Conservation (phyloP, 2,113 vertebrate species). For the Excalfactoria chinensis region DNA sequence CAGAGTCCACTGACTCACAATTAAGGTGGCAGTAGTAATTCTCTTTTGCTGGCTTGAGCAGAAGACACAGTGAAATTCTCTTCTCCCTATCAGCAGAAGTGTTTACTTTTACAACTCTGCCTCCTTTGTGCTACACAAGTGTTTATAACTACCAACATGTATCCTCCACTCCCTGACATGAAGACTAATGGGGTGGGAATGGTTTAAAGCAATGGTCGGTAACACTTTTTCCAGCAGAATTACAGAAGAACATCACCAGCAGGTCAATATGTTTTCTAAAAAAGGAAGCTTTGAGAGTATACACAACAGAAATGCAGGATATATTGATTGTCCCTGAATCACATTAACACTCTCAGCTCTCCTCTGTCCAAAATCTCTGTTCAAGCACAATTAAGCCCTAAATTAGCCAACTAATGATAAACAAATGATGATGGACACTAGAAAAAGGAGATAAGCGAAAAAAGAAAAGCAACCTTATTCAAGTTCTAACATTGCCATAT, state of each 20-base stretch:
- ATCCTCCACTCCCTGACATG: background rate
- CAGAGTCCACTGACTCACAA: background rate
- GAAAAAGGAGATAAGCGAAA: background rate
- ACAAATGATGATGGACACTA: constrained; percentile 20
- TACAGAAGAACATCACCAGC: background rate
- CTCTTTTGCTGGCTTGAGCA: background rate
- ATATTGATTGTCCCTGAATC: background rate
- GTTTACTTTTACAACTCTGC: background rate
- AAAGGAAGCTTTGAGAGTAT: background rate
- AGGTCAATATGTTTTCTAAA: background rate
- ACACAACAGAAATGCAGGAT: background rate
- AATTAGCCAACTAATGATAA: constrained; percentile 29
- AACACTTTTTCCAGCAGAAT: background rate
- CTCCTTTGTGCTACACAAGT: background rate
- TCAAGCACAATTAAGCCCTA: constrained; percentile 28
- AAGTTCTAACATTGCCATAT: background rate
- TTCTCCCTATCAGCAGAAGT: background rate
- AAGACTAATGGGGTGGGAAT: background rate
- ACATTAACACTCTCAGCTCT: background rate
- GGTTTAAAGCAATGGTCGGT: background rate
- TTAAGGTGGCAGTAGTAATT: background rate
- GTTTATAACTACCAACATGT: background rate
- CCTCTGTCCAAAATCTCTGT: background rate
- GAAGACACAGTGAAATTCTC: background rate
- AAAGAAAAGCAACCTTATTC: background rate